Evolutionary conservation across 2,113 vertebrate genomes (phyloP), one percentile per base, ranked within the genome.

Genomic region (Erinaceus europaeus): DNA sequence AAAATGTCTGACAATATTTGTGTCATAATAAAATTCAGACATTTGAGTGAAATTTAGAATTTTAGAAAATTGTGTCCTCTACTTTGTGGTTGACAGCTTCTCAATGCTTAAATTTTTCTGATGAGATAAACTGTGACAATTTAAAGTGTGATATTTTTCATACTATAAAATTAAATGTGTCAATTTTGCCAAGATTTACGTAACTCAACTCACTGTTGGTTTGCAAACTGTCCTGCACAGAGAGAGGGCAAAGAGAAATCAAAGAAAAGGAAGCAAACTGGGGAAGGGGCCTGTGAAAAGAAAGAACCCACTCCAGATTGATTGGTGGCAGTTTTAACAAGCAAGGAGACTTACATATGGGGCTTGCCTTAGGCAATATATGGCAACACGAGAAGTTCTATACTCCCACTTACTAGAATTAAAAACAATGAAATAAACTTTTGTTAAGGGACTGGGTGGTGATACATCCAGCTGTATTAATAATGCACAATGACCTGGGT

Each of bases 141-240:
- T 78, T n/a, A 69, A 73, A 92, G 71, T 57, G 11, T 52, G 40
- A 83, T 27, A n/a, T 76, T 81, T 64, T 84, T 90, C 32, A 72
- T 85, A 77, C n/a, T 18, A 8, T 68, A 61, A 77, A 88, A 82
- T 65, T 36, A 91, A 73, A 74, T 59, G 25, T 44, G 18, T 88
- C 80, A 90, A 81, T 85, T 81, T 74, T 85, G 23, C n/a, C n/a
- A 82, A 88, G 50, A 80, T 73, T 21, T 86, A 27, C 27, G 69
- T 69, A 77, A 73, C 25, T 25, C 76, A 57, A 57, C 25, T 57
- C 55, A 57, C 9, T 55, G 17, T 34, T 34, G 32, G 32, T 36
- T 34, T 32, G 32, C 12, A 65, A 65, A 40, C 38, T 20, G 36
- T 10, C 62, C 34, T 21, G 2, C 9, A 3, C 27, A 21, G 2